A percentile compares a stretch with the other conserved stretches of the same genome.
phyloP scores from a whole-genome alignment of 23 tunicate species.

The Trididemnum clinides region DNA sequence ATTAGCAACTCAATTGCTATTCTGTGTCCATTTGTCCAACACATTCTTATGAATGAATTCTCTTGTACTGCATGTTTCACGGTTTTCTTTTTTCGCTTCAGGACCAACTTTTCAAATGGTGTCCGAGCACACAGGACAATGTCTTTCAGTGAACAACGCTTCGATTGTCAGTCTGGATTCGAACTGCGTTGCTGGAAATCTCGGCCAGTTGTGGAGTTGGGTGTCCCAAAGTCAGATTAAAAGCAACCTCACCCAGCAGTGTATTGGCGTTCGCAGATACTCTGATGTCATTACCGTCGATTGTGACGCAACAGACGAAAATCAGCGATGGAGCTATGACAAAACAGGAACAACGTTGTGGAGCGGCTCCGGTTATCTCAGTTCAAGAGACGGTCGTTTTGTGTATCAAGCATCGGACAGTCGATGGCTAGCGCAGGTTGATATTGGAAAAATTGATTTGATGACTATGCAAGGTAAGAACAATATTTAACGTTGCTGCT shows the following conservation, averaged over 20 bases:
- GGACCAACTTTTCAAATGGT: conserved; percentile 78
- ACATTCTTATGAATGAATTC: too few species aligned
- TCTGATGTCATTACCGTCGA: conserved; percentile 40
- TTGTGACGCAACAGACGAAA: conserved; percentile 47
- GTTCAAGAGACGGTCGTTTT: conserved; percentile 12
- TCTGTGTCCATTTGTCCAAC: too few species aligned
- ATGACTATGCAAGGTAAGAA: conserved; percentile 63
- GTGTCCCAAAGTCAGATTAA: conserved; percentile 54
- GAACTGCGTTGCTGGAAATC: conserved; percentile 24
- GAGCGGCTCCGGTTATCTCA: conserved; percentile 16
- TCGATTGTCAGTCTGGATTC: too few species aligned
- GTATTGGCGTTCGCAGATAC: conserved; percentile 35
- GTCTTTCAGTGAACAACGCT: conserved; percentile 25
- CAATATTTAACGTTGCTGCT: too few species aligned
- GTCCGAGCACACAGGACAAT: conserved; percentile 43
- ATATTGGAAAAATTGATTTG: conserved; percentile 55
- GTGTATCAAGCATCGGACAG: conserved; percentile 24
- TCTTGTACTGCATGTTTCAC: too few species aligned
- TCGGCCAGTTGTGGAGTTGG: conserved; percentile 71
- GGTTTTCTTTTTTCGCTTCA: conserved; percentile 14
- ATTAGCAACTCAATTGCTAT: too few species aligned
- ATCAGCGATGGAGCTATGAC: conserved; percentile 53
- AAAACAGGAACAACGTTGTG: background rate
- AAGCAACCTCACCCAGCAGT: conserved; percentile 51
- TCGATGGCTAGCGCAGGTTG: conserved; percentile 72